Conservation (phyloP, 2,888 invertebrate species). For the Cetonia aurata region DNA sequence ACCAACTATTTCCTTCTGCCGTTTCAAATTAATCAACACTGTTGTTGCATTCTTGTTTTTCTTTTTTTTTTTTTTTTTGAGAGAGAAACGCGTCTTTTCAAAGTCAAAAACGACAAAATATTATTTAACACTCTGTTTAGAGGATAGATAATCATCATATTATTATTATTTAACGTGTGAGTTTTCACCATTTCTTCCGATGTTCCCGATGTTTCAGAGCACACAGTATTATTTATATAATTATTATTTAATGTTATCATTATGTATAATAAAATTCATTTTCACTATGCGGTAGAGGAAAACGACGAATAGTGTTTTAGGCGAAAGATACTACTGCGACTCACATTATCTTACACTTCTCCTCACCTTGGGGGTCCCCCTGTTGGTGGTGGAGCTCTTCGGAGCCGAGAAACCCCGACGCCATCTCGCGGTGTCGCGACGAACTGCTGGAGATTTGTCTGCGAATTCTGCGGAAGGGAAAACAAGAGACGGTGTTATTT, state of each 20-base stretch:
- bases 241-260: conserved; percentile 13
- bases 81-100: too few relatives aligned
- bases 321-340: conserved; percentile 1
- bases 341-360: conserved; percentile 73
- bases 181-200: neutral
- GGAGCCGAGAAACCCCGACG: conserved; percentile 62
- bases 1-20: too few relatives aligned
- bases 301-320: neutral
- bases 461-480: conserved; percentile 56
- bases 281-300: neutral
- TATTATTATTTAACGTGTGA: too few relatives aligned
- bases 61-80: too few relatives aligned
- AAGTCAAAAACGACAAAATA: too few relatives aligned
- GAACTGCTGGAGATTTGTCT: conserved; percentile 68
- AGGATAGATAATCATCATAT: too few relatives aligned
- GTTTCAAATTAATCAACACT: too few relatives aligned
- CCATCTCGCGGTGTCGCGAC: conserved; percentile 69
- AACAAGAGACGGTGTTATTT: neutral
- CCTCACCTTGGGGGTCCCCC: conserved; percentile 69
- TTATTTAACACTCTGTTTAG: too few relatives aligned
- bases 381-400: conserved; percentile 71
- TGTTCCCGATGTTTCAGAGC: conserved; percentile 1
- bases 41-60: too few relatives aligned
- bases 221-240: conserved; percentile 7
- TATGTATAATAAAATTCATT: conserved; percentile 19